These are phyloP conservation scores for Xestia ashworthii DNA, from an alignment of 2,888 invertebrate species.

Conservation along the genomic window DNA sequence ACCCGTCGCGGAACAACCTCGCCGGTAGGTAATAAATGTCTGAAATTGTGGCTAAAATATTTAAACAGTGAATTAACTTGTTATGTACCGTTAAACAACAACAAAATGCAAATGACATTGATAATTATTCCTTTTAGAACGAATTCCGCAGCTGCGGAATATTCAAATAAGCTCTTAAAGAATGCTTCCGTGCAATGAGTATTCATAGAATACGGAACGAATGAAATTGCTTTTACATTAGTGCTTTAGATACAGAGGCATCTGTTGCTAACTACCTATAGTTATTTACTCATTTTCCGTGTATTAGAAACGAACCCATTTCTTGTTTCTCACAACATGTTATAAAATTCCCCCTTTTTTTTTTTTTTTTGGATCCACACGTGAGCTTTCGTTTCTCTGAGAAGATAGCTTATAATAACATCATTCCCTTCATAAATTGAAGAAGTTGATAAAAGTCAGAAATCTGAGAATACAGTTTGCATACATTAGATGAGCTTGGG, in stretches of 20 bases:
- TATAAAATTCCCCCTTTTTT: slow-evolving; percentile 7
- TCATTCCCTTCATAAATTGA: too few relatives aligned
- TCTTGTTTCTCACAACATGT: neutral
- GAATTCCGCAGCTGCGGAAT: slow-evolving; percentile 60
- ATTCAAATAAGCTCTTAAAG: slow-evolving; percentile 62
- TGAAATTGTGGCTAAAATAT: slow-evolving; percentile 32
- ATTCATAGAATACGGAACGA: slow-evolving; percentile 59
- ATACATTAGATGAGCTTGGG: slow-evolving; percentile 43
- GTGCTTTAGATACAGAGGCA: slow-evolving; percentile 39
- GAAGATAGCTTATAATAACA: neutral
- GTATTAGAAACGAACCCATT: neutral
- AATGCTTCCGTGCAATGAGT: slow-evolving; percentile 53
- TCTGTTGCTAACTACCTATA: slow-evolving; percentile 43
- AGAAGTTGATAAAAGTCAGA: neutral
- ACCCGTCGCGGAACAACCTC: slow-evolving; percentile 26
- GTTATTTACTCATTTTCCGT: slow-evolving; percentile 5
- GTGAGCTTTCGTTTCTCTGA: neutral
- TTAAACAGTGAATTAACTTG: slow-evolving; percentile 61
- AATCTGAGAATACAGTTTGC: slow-evolving; percentile 40
- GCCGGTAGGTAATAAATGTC: slow-evolving; percentile 21
- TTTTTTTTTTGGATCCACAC: too few relatives aligned
- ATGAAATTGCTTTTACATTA: slow-evolving; percentile 67
- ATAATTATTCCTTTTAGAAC: slow-evolving; percentile 59
- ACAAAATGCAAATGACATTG: slow-evolving; percentile 64
- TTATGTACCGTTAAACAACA: slow-evolving; percentile 64